Percentiles rank a stretch among this genome's conserved stretches.
These are phyloP conservation scores for Chrysolophus pictus DNA, from an alignment of 2,797 vertebrate species.

Conservation along the genomic window DNA sequence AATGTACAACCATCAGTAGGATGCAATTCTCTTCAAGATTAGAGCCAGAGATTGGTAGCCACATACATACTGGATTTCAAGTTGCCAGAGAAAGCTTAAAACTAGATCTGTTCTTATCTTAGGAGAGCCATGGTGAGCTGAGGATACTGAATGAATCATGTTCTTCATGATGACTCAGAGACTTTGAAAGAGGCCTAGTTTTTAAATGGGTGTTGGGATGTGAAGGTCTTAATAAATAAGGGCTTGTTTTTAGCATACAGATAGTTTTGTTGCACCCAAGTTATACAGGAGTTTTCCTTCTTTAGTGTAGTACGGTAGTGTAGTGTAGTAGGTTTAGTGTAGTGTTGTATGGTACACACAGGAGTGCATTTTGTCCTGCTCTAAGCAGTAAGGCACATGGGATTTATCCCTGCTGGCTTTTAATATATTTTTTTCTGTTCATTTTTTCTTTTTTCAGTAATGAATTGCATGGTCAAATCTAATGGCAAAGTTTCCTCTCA, in stretches of 20 bases:
- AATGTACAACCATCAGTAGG: conserved; percentile 16
- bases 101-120: conserved; percentile 56
- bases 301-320: background rate
- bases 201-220: conserved; percentile 51
- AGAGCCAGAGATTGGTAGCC: conserved; percentile 37
- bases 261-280: background rate
- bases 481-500: conserved; percentile 13
- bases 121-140: background rate
- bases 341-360: background rate
- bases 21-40: conserved; percentile 36
- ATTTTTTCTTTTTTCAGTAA: background rate
- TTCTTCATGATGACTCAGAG: conserved; percentile 67
- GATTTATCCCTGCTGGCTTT: conserved; percentile 1
- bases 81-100: conserved; percentile 56
- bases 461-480: background rate
- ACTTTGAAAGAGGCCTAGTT: conserved; percentile 55
- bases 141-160: conserved; percentile 60
- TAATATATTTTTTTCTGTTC: background rate
- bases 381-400: background rate
- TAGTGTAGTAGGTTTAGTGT: background rate
- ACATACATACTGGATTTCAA: conserved; percentile 33
- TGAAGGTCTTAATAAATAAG: conserved; percentile 55
- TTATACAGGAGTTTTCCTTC: background rate
- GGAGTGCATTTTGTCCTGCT: conserved; percentile 49
- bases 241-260: conserved; percentile 58